phyloP scores from a whole-genome alignment of 2,797 vertebrate species.

The Xiphorhynchus erythropygius region DNA sequence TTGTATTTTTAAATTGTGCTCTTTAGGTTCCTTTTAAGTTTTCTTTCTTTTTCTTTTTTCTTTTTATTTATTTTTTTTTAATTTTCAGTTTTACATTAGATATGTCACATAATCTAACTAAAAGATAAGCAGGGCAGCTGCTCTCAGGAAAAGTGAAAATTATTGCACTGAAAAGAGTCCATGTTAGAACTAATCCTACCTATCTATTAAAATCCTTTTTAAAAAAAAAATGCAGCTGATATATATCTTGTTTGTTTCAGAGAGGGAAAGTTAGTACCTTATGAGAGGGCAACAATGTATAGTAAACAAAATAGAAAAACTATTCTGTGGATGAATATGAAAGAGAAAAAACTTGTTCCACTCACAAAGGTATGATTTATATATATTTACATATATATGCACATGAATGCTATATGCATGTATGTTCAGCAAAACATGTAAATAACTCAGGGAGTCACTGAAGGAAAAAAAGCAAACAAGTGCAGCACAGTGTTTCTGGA shows the following conservation, averaged over 20 bases:
- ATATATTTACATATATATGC: not conserved
- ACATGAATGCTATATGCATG: not conserved
- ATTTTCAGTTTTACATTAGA: not conserved
- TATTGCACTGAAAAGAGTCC: not conserved
- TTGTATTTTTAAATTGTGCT: not conserved
- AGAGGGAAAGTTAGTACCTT: not conserved
- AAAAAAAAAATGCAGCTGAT: not conserved
- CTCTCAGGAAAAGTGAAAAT: not conserved
- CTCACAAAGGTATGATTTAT: not conserved
- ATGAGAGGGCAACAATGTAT: not conserved
- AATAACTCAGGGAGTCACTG: not conserved
- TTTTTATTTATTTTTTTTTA: not conserved
- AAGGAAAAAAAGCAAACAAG: not conserved
- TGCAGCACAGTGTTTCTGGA: not conserved
- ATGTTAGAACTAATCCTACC: not conserved
- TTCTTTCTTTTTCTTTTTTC: too few species aligned
- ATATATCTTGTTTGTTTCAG: not conserved
- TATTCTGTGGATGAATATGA: not conserved
- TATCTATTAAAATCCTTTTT: not conserved
- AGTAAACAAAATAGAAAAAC: not conserved
- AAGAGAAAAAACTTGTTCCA: not conserved
- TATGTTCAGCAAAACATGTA: not conserved
- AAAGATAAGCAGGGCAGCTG: not conserved
- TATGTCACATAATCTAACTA: not conserved
- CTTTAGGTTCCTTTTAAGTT: fast-evolving